Evolutionary conservation across 2,888 invertebrate genomes (phyloP).

Genomic region (Cantharis flavilabris): DNA sequence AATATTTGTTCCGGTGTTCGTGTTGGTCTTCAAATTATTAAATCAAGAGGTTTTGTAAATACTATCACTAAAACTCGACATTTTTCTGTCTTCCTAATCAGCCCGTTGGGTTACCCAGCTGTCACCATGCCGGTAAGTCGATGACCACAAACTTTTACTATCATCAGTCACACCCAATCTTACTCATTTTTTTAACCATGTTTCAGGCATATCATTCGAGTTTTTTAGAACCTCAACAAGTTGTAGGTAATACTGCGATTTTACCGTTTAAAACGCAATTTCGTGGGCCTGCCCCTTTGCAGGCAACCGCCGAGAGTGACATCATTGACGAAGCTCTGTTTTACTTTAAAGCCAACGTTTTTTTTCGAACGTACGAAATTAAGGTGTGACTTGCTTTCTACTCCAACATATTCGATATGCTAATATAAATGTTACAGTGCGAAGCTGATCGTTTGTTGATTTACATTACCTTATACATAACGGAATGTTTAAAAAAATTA

Average conservation of each 20-base stretch:
- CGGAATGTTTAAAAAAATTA: constrained; percentile 93
- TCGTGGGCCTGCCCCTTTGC: constrained; percentile 88
- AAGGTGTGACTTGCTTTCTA: constrained; percentile 73
- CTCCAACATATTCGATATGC: neutral
- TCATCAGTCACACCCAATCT: neutral
- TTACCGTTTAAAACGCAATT: constrained; percentile 88
- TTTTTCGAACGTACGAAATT: constrained; percentile 98
- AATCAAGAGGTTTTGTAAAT: neutral
- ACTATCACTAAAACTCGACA: neutral
- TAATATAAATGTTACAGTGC: constrained; percentile 66
- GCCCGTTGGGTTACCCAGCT: neutral
- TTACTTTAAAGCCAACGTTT: constrained; percentile 98
- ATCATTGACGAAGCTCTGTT: constrained; percentile 97
- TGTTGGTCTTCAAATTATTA: neutral
- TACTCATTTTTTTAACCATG: neutral
- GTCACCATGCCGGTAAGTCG: neutral
- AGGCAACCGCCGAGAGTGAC: constrained; percentile 74
- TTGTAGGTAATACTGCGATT: constrained; percentile 91
- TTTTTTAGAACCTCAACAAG: constrained; percentile 72
- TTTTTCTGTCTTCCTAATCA: neutral
- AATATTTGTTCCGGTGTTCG: neutral
- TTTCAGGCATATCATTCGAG: constrained; percentile 95
- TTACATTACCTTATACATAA: constrained; percentile 95
- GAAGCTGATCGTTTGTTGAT: constrained; percentile 96
- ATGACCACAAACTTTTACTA: neutral